Evolutionary conservation across 1,140 invertebrate genomes (phyloP).

Genomic region (Amphibalanus amphitrite): DNA sequence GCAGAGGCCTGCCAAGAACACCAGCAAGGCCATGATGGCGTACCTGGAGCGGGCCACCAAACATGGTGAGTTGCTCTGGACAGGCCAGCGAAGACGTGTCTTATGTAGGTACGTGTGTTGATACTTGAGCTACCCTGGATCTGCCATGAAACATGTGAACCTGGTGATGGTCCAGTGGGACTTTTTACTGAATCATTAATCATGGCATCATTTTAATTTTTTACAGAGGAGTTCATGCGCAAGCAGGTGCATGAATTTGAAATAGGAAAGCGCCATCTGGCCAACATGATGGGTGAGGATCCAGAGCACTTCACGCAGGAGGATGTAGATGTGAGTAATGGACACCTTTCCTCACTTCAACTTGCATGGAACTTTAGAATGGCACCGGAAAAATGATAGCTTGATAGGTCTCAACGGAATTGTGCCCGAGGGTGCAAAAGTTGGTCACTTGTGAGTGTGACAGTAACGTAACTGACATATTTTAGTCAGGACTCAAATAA

Average conservation of each 20-base stretch:
- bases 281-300: conserved; percentile 96
- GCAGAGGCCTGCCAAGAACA: background rate
- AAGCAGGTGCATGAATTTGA: conserved; percentile 63
- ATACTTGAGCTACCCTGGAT: conserved; percentile 2
- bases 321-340: conserved; percentile 56
- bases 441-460: too few species aligned
- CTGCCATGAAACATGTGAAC: background rate
- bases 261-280: conserved; percentile 82
- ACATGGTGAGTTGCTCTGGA: conserved; percentile 36
- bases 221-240: conserved; percentile 57
- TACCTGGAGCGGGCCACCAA: conserved; percentile 63
- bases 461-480: too few species aligned
- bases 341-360: too few species aligned
- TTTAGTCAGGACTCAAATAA: too few species aligned
- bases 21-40: conserved; percentile 66
- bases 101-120: conserved; percentile 5
- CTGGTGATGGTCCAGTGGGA: too few species aligned
- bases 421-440: too few species aligned
- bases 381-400: too few species aligned
- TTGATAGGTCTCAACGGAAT: too few species aligned
- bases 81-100: background rate
- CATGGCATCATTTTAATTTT: too few species aligned
- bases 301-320: conserved; percentile 67
- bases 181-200: too few species aligned
- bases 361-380: too few species aligned